Evolutionary conservation across 2,797 vertebrate genomes (phyloP).

Genomic region (Vireo griseus): DNA sequence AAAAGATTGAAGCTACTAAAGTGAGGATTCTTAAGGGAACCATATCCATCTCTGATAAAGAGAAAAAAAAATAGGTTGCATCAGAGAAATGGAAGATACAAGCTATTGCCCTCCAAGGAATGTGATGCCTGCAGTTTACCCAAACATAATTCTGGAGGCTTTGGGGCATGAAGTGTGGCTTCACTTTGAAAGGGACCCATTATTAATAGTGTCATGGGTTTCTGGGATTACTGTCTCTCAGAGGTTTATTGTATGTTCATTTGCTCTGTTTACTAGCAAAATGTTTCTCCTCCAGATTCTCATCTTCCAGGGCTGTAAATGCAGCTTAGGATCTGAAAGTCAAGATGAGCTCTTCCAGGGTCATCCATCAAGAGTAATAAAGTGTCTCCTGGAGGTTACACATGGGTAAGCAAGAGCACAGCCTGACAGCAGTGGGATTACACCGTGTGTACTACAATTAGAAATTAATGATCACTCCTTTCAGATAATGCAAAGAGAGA

Average conservation of each 20-base stretch:
- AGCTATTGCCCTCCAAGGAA: conserved; percentile 43
- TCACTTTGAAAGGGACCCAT: conserved; percentile 43
- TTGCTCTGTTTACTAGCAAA: conserved; percentile 54
- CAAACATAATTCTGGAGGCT: conserved; percentile 49
- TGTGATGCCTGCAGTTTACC: conserved; percentile 30
- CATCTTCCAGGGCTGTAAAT: conserved; percentile 40
- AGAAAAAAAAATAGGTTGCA: background rate
- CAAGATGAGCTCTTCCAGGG: conserved; percentile 41
- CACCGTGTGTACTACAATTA: conserved; percentile 23
- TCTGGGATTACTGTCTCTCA: conserved; percentile 55
- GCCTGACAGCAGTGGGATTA: background rate
- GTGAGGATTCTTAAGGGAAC: conserved; percentile 46
- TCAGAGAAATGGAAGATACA: conserved; percentile 36
- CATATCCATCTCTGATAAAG: conserved; percentile 27
- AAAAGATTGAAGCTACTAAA: conserved; percentile 46
- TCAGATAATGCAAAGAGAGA: background rate
- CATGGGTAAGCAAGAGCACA: conserved; percentile 25
- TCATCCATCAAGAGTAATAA: conserved; percentile 61
- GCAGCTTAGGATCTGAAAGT: conserved; percentile 35
- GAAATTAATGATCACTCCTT: conserved; percentile 45
- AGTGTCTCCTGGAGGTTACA: conserved; percentile 48
- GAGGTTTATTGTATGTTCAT: conserved; percentile 55
- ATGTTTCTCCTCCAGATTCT: conserved; percentile 29
- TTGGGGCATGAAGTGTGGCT: conserved; percentile 42
- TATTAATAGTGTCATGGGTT: conserved; percentile 56